These are phyloP conservation scores for Aleadryas rufinucha DNA, from an alignment of 2,113 vertebrate species.

Conservation along the genomic window DNA sequence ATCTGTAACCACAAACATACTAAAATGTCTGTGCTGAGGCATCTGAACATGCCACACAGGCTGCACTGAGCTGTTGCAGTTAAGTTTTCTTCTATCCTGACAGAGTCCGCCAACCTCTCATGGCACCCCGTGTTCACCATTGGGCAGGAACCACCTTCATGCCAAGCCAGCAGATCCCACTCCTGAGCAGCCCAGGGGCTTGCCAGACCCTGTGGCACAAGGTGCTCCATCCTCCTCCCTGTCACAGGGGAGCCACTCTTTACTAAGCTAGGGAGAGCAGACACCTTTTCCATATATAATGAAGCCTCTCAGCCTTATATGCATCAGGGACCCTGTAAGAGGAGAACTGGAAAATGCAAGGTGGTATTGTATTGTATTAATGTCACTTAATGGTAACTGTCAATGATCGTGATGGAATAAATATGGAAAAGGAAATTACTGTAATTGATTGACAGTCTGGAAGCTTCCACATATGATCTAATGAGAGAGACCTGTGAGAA, in stretches of 20 bases:
- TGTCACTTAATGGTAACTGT: conserved; percentile 79
- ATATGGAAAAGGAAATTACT: conserved; percentile 82
- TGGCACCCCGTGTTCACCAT: background rate
- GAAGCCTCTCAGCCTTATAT: conserved; percentile 44
- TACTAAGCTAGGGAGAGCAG: background rate
- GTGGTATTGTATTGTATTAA: conserved; percentile 76
- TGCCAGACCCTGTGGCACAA: background rate
- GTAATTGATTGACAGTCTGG: conserved; percentile 81
- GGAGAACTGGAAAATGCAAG: conserved; percentile 64
- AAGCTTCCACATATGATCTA: conserved; percentile 75
- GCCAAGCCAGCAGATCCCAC: background rate
- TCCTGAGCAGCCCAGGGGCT: background rate
- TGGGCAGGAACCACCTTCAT: background rate
- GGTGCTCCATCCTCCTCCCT: background rate
- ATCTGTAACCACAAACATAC: background rate
- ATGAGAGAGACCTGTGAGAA: conserved; percentile 74
- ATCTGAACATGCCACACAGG: background rate
- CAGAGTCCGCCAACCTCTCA: background rate
- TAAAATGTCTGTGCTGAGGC: background rate
- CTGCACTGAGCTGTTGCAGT: background rate
- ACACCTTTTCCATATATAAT: conserved; percentile 11
- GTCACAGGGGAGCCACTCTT: background rate
- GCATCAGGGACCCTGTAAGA: conserved; percentile 33
- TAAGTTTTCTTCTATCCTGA: background rate
- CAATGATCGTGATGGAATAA: conserved; percentile 78